phyloP scores from a whole-genome alignment of 2,113 vertebrate genomes.

The Symphodus melops region DNA sequence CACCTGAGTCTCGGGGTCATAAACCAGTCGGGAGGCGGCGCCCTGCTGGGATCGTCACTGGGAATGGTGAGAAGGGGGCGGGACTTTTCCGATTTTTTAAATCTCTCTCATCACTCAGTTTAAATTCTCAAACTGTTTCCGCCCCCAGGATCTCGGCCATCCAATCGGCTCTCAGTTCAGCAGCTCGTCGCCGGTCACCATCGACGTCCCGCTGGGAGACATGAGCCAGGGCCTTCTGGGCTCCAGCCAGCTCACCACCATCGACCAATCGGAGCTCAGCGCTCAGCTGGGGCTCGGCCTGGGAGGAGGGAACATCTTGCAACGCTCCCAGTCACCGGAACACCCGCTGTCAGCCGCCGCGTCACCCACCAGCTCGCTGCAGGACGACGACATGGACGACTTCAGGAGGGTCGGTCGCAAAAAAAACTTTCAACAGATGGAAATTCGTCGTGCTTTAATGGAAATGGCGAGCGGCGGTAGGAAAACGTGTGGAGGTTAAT shows the following conservation, averaged over 20 bases:
- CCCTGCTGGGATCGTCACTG: slow-evolving; percentile 78
- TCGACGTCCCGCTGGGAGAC: slow-evolving; percentile 89
- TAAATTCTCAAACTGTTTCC: neutral
- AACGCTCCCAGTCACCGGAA: slow-evolving; percentile 86
- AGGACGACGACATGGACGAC: slow-evolving; percentile 91
- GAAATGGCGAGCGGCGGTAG: too few relatives aligned
- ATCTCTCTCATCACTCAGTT: fast-evolving
- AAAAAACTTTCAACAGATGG: neutral
- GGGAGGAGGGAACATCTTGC: slow-evolving; percentile 85
- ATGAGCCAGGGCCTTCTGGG: slow-evolving; percentile 87
- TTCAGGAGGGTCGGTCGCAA: slow-evolving; percentile 83
- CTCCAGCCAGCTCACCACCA: slow-evolving; percentile 90
- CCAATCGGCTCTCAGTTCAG: slow-evolving; percentile 90
- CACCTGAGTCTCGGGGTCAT: slow-evolving; percentile 90
- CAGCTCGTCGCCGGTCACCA: slow-evolving; percentile 90
- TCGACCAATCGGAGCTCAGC: slow-evolving; percentile 93
- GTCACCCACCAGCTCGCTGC: slow-evolving; percentile 89
- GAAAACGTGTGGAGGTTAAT: too few relatives aligned
- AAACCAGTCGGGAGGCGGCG: slow-evolving; percentile 84
- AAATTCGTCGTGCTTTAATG: too few relatives aligned
- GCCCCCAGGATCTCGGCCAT: slow-evolving; percentile 88
- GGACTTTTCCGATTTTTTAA: neutral
- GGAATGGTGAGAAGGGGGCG: slow-evolving; percentile 66
- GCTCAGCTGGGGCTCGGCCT: slow-evolving; percentile 90
- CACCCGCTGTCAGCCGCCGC: slow-evolving; percentile 86